Percentiles rank a stretch among this genome's conserved stretches.
Conservation (phyloP, 2,888 invertebrate species). For the Calameuta filiformis region DNA sequence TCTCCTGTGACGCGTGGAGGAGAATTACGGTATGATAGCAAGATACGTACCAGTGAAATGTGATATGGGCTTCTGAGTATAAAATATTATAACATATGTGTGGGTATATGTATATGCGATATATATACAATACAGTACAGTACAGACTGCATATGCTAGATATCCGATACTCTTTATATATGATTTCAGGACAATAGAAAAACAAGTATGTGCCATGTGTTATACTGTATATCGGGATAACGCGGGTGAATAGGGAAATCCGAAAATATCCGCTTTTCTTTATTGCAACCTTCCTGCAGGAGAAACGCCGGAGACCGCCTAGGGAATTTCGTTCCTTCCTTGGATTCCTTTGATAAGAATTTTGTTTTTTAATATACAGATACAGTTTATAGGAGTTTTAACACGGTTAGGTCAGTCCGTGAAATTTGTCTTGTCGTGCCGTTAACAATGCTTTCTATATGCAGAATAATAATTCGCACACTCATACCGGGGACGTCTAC, state of each 20-base stretch:
- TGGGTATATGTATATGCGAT: neutral
- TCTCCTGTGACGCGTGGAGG: neutral
- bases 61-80: neutral
- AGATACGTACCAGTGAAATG: neutral
- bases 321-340: neutral
- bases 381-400: neutral
- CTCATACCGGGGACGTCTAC: neutral
- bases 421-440: neutral
- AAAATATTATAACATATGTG: neutral
- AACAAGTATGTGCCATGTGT: neutral
- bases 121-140: neutral
- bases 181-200: neutral
- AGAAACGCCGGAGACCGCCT: neutral
- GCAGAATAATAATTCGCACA: neutral
- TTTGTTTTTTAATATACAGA: neutral
- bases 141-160: neutral
- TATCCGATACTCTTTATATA: neutral
- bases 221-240: neutral
- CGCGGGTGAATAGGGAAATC: neutral
- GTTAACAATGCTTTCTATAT: neutral
- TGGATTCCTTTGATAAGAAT: neutral
- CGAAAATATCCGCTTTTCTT: neutral
- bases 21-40: neutral
- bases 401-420: neutral
- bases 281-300: neutral